phyloP scores from a whole-genome alignment of 2,888 invertebrate species.

The Netelia fuscicornis region DNA sequence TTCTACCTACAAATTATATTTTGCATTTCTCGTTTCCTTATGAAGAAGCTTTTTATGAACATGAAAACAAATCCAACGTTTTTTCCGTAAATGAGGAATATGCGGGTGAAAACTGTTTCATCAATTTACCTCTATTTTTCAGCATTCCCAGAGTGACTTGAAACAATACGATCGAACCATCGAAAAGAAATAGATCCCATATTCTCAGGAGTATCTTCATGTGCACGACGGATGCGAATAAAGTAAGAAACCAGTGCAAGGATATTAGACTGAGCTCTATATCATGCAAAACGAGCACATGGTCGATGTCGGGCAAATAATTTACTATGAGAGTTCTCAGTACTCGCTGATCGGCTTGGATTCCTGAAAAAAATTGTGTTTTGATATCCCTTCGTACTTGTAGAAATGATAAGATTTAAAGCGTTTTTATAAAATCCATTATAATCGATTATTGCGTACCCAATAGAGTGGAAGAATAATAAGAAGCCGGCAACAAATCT shows the following conservation, averaged over 20 bases:
- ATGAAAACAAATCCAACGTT: slow-evolving; percentile 23
- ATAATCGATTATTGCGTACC: slow-evolving; percentile 83
- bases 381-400: too few species aligned
- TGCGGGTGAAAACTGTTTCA: neutral
- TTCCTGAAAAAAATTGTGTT: slow-evolving; percentile 86
- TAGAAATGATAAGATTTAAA: neutral
- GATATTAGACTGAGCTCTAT: slow-evolving; percentile 98
- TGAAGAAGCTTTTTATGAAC: slow-evolving; percentile 2
- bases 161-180: slow-evolving; percentile 97
- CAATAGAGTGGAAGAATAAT: slow-evolving; percentile 97
- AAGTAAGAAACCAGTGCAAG: slow-evolving; percentile 98
- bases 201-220: slow-evolving; percentile 96
- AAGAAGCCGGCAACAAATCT: slow-evolving; percentile 98
- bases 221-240: slow-evolving; percentile 98
- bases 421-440: neutral
- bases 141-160: slow-evolving; percentile 98
- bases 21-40: too few species aligned
- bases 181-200: slow-evolving; percentile 99
- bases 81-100: too few species aligned
- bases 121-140: slow-evolving; percentile 88
- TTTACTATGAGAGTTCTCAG: slow-evolving; percentile 95
- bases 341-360: slow-evolving; percentile 98
- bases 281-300: slow-evolving; percentile 96
- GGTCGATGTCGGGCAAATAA: slow-evolving; percentile 95
- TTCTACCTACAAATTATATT: too few species aligned